Evolutionary conservation across 1,140 invertebrate genomes (phyloP).

Genomic region (Drosophila virilis): DNA sequence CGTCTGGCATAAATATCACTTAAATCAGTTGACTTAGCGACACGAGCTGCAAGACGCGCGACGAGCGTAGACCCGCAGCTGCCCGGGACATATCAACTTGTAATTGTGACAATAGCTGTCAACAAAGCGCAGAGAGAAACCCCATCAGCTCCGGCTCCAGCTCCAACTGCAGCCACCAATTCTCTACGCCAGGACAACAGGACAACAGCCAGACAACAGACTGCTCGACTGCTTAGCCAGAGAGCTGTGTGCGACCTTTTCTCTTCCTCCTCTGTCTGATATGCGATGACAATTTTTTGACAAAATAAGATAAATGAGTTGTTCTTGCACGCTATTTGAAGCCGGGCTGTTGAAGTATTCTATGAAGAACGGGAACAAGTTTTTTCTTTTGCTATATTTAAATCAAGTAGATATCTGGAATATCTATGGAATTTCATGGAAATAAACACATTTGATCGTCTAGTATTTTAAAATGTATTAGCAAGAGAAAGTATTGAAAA

Average conservation of each 20-base stretch:
- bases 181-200: not conserved
- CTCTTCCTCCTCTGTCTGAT: constrained; percentile 8
- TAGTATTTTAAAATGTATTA: too few species aligned
- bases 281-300: constrained; percentile 75
- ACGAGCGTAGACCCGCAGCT: constrained; percentile 45
- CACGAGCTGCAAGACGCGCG: constrained; percentile 30
- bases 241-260: constrained; percentile 42
- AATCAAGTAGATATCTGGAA: too few species aligned
- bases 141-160: not conserved
- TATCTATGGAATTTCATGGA: too few species aligned
- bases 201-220: constrained; percentile 39
- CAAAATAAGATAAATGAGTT: constrained; percentile 82
- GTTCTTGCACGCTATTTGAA: constrained; percentile 20
- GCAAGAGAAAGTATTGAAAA: too few species aligned
- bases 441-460: too few species aligned
- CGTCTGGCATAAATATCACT: constrained; percentile 81
- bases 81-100: constrained; percentile 79
- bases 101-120: constrained; percentile 83
- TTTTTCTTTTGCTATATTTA: too few species aligned
- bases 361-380: too few species aligned
- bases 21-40: constrained; percentile 82
- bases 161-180: not conserved
- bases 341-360: not conserved
- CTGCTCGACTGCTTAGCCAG: constrained; percentile 64
- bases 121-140: constrained; percentile 57